These are phyloP conservation scores for Metalampra italica DNA, from an alignment of 2,888 invertebrate species.

Conservation along the genomic window DNA sequence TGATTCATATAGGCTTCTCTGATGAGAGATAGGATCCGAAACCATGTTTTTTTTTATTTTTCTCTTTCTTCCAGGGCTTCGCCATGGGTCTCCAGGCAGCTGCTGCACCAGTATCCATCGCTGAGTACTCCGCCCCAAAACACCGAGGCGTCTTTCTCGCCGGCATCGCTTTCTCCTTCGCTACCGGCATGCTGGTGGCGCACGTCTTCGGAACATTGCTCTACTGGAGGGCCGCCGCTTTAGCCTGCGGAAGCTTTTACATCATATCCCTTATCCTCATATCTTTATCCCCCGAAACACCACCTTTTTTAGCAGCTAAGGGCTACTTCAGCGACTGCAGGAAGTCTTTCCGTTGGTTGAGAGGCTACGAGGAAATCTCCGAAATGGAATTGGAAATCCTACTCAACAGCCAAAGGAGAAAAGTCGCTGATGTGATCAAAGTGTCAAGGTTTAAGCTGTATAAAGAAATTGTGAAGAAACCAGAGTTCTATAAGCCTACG, in stretches of 20 bases:
- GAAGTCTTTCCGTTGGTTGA: slow-evolving; percentile 76
- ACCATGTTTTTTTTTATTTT: background rate
- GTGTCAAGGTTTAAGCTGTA: slow-evolving; percentile 48
- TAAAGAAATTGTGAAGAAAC: slow-evolving; percentile 43
- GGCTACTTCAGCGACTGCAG: slow-evolving; percentile 75
- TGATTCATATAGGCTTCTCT: too few relatives aligned
- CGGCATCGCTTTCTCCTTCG: slow-evolving; percentile 80
- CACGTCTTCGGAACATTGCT: slow-evolving; percentile 81
- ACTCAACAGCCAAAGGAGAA: slow-evolving; percentile 53
- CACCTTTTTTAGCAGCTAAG: slow-evolving; percentile 80
- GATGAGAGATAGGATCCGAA: too few relatives aligned
- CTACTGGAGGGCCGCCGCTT: slow-evolving; percentile 78
- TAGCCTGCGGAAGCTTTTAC: slow-evolving; percentile 73
- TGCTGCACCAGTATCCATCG: slow-evolving; percentile 64
- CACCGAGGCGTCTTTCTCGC: slow-evolving; percentile 81
- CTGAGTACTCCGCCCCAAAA: slow-evolving; percentile 74
- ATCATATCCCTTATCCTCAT: slow-evolving; percentile 70
- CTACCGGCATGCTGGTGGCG: slow-evolving; percentile 80
- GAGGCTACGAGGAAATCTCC: slow-evolving; percentile 67
- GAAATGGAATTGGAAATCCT: slow-evolving; percentile 69
- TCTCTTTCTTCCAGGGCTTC: slow-evolving; percentile 60
- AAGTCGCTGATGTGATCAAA: slow-evolving; percentile 46
- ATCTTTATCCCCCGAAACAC: slow-evolving; percentile 80
- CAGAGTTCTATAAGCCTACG: slow-evolving; percentile 80
- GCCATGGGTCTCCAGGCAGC: slow-evolving; percentile 76